phyloP scores from a whole-genome alignment of 64 coral and sea anemone genomes.

The Montipora foliosa region DNA sequence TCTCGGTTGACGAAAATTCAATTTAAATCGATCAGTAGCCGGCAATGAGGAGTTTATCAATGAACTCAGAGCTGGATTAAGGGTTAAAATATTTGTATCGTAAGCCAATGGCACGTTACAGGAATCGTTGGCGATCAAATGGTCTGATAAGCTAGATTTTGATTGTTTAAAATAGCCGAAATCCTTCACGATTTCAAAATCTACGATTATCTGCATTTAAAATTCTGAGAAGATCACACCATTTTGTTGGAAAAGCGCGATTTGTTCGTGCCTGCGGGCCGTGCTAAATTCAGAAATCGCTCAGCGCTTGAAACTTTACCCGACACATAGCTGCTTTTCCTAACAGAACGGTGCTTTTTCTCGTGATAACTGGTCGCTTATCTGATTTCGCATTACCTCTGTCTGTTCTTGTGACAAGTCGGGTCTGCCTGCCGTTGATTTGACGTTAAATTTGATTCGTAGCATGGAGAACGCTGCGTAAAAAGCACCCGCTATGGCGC shows the following conservation, averaged over 20 bases:
- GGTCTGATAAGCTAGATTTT: background rate
- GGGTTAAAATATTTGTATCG: background rate
- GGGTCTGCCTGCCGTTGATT: conserved; percentile 33
- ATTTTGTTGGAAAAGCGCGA: background rate
- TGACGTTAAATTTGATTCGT: conserved; percentile 63
- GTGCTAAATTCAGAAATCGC: background rate
- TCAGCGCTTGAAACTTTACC: background rate
- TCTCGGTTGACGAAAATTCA: background rate
- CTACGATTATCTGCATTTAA: background rate
- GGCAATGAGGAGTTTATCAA: background rate
- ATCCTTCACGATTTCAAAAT: background rate
- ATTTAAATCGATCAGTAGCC: background rate
- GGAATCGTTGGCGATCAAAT: background rate
- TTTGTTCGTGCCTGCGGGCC: background rate
- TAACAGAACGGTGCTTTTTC: background rate
- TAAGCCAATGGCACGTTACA: background rate
- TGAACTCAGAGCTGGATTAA: background rate
- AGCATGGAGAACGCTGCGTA: conserved; percentile 1
- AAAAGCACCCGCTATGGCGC: background rate
- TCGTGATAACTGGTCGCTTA: conserved; percentile 9
- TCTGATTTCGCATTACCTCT: conserved; percentile 48
- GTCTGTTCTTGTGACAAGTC: conserved; percentile 22
- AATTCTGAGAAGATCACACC: background rate
- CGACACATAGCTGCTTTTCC: background rate
- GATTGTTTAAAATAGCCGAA: background rate